Conservation (phyloP, 1,140 invertebrate genomes). For the Trypoxylus dichotomus region DNA sequence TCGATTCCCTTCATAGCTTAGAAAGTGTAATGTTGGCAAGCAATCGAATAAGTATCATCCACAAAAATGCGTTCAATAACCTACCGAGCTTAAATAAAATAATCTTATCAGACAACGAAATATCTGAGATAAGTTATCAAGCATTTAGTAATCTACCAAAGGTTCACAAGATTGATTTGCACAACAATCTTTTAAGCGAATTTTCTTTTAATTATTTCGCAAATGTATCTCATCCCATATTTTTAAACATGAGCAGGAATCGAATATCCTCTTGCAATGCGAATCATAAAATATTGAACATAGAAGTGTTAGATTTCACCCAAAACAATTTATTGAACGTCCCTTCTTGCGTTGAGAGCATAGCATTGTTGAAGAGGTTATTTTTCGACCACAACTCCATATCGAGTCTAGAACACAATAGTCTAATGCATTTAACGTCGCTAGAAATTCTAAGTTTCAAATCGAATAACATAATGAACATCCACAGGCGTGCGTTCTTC, state of each 20-base stretch:
- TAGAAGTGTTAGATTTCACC: constrained; percentile 72
- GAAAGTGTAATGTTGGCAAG: constrained; percentile 72
- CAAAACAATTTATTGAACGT: constrained; percentile 68
- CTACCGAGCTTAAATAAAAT: constrained; percentile 70
- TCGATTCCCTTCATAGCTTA: constrained; percentile 64
- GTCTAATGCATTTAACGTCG: constrained; percentile 67
- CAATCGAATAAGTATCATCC: constrained; percentile 66
- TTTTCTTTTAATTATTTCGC: constrained; percentile 68
- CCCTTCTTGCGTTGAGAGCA: constrained; percentile 63
- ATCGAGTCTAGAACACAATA: constrained; percentile 67
- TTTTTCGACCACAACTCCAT: constrained; percentile 77
- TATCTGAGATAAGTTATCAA: constrained; percentile 62
- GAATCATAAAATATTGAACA: constrained; percentile 58
- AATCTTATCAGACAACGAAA: constrained; percentile 68
- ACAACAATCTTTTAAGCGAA: constrained; percentile 68
- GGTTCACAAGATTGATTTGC: constrained; percentile 70
- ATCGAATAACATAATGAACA: constrained; percentile 71
- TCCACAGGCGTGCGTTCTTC: constrained; percentile 74
- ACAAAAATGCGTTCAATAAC: constrained; percentile 64
- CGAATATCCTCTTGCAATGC: constrained; percentile 63
- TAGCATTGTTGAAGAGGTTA: constrained; percentile 66
- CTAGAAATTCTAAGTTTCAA: constrained; percentile 75
- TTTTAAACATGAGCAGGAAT: constrained; percentile 72
- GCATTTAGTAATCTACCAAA: constrained; percentile 70
- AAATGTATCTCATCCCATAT: constrained; percentile 66